Conservation (phyloP, 1,140 invertebrate genomes). For the Melanaphis sacchari region DNA sequence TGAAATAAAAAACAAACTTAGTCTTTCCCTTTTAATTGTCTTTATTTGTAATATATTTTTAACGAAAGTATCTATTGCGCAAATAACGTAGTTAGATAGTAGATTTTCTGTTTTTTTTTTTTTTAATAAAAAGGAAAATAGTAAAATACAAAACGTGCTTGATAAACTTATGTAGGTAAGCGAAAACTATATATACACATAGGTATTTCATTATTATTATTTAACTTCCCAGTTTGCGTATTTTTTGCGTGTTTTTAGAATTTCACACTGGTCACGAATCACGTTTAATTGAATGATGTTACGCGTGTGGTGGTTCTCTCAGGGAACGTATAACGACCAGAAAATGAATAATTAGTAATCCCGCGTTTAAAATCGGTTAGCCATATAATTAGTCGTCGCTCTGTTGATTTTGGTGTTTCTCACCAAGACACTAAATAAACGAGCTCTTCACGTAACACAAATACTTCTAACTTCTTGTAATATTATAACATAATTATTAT, state of each 20-base stretch:
- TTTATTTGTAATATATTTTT: background rate
- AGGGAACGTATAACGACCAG: background rate
- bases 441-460: background rate
- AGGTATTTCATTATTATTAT: conserved; percentile 3
- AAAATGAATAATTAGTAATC: conserved; percentile 21
- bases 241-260: background rate
- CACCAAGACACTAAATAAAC: background rate
- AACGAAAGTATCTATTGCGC: background rate
- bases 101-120: background rate
- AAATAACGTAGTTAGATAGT: background rate
- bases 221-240: conserved; percentile 24
- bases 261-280: conserved; percentile 11
- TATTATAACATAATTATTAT: background rate
- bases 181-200: background rate
- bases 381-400: background rate
- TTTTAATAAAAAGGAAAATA: background rate
- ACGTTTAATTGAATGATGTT: conserved; percentile 4
- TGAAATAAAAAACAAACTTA: background rate
- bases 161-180: background rate
- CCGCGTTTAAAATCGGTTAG: background rate
- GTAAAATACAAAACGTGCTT: background rate
- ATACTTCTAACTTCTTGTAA: background rate
- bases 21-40: background rate
- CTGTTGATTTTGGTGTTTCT: background rate
- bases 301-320: background rate